Percentiles rank a stretch among this genome's conserved stretches.
Evolutionary conservation across 1,140 invertebrate genomes (phyloP).

Genomic region (Diabrotica undecimpunctata): DNA sequence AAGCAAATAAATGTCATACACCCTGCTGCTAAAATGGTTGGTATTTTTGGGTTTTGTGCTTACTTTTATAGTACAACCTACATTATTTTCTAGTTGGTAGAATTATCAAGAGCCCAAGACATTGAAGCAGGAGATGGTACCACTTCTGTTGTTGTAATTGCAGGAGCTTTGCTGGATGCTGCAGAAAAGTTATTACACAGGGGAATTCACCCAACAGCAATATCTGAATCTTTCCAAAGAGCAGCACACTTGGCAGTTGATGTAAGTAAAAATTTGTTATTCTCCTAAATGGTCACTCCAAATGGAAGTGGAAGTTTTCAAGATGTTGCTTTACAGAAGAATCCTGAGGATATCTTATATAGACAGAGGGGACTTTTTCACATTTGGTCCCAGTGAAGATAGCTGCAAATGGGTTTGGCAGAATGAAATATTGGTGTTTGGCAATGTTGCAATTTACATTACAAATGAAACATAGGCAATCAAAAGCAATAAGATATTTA

Average conservation of each 20-base stretch:
- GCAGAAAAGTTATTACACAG: constrained; percentile 88
- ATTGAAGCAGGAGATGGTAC: constrained; percentile 99
- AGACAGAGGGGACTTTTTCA: no score
- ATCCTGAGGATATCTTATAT: no score
- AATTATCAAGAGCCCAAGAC: constrained; percentile 97
- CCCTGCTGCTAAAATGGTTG: constrained; percentile 98
- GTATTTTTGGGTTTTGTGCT: constrained; percentile 12
- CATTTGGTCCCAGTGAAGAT: no score
- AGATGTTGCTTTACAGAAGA: no score
- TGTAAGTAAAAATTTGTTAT: constrained; percentile 47
- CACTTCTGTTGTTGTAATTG: constrained; percentile 94
- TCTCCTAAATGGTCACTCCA: background rate
- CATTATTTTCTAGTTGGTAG: constrained; percentile 72
- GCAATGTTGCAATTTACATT: no score
- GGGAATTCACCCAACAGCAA: constrained; percentile 96
- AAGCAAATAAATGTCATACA: constrained; percentile 99
- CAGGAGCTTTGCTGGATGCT: constrained; percentile 92
- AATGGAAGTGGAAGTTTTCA: no score
- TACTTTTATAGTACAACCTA: background rate
- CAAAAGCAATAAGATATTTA: no score
- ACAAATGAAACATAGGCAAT: no score
- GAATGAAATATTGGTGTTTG: no score
- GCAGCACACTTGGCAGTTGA: constrained; percentile 82
- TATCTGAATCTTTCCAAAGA: constrained; percentile 94
- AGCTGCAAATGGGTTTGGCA: no score